Percentiles rank a stretch among this genome's conserved stretches.
phyloP scores from a whole-genome alignment of 2,113 vertebrate genomes.

The Tichodroma muraria region DNA sequence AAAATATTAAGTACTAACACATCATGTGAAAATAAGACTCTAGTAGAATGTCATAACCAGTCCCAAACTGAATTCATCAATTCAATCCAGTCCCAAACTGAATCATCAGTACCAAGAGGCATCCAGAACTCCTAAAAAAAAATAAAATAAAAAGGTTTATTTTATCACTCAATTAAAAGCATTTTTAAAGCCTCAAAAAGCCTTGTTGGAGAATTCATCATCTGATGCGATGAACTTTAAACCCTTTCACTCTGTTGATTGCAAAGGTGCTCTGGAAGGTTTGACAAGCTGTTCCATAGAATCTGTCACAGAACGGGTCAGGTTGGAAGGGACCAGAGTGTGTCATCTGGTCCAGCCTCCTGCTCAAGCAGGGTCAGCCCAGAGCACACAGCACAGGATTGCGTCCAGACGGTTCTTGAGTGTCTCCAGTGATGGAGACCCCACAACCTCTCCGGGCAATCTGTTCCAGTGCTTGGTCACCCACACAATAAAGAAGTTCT shows the following conservation, averaged over 20 bases:
- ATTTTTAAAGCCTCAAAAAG: neutral
- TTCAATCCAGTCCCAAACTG: too few relatives aligned
- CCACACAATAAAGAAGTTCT: neutral
- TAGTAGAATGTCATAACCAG: neutral
- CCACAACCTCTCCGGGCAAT: neutral
- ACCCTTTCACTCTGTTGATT: rapidly evolving
- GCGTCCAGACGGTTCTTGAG: neutral
- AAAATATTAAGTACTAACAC: neutral
- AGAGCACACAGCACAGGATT: neutral
- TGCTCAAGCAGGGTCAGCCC: neutral
- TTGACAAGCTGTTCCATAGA: rapidly evolving
- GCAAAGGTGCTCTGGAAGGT: neutral
- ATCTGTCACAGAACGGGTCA: too few relatives aligned
- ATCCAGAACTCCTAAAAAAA: neutral
- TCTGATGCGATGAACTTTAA: rapidly evolving
- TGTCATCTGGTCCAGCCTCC: neutral
- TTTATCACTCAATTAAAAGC: neutral
- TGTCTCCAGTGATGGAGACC: neutral
- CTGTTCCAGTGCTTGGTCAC: neutral
- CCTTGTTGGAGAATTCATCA: neutral
- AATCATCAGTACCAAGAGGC: neutral
- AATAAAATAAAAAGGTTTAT: neutral
- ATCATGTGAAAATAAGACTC: neutral
- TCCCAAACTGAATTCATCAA: neutral
- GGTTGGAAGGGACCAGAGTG: too few relatives aligned